Evolutionary conservation across 2,113 vertebrate species (phyloP).

Genomic region (Pterocles orientalis): DNA sequence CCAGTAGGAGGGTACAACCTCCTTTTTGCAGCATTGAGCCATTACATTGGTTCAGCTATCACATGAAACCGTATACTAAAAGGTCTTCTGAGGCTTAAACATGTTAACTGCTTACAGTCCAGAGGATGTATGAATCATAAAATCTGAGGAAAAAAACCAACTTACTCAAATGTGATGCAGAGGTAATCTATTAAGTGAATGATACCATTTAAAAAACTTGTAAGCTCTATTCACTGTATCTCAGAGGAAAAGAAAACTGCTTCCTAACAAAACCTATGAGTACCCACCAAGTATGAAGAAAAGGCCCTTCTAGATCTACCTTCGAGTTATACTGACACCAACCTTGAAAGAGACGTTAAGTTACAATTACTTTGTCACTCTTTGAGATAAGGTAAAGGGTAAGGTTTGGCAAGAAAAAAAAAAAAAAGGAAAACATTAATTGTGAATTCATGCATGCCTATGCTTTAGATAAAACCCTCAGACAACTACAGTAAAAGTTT

Average conservation of each 20-base stretch:
- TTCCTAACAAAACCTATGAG: neutral
- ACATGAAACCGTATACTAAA: neutral
- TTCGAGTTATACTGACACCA: neutral
- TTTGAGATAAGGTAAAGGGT: neutral
- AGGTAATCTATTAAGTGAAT: neutral
- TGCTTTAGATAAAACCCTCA: neutral
- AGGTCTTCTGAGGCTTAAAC: neutral
- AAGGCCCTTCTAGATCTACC: neutral
- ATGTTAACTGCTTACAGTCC: neutral
- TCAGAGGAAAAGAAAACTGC: neutral
- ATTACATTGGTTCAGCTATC: neutral
- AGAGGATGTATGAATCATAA: neutral
- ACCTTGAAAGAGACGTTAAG: neutral
- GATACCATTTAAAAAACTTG: neutral
- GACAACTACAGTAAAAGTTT: neutral
- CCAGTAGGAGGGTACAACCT: neutral
- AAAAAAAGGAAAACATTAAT: neutral
- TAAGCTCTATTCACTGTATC: neutral
- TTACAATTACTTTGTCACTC: neutral
- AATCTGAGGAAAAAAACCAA: neutral
- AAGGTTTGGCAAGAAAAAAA: neutral
- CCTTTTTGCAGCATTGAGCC: neutral
- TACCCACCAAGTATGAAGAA: neutral
- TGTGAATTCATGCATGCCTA: neutral
- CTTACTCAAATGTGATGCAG: neutral